These are phyloP conservation scores for Aphis gossypii DNA, from an alignment of 1,140 invertebrate species.

Conservation along the genomic window DNA sequence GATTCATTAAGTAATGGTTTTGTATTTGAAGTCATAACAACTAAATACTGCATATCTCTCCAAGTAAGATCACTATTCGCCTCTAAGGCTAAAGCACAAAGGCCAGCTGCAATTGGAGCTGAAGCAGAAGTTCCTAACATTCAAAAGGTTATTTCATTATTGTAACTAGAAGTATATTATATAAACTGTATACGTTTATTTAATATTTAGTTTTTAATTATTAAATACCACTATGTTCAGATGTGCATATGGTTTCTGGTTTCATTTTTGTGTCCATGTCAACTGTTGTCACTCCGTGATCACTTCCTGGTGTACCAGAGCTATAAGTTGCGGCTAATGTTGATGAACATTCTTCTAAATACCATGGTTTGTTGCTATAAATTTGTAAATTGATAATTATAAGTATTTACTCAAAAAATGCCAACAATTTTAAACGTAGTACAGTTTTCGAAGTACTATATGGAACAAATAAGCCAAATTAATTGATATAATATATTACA, in stretches of 20 bases:
- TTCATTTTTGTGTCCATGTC: constrained; percentile 93
- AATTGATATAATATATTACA: not conserved
- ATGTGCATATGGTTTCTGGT: constrained; percentile 82
- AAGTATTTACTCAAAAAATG: not conserved
- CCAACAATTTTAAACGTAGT: not conserved
- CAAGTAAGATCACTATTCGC: constrained; percentile 90
- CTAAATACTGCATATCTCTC: constrained; percentile 97
- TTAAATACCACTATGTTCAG: constrained; percentile 75
- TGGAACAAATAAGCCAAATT: not conserved
- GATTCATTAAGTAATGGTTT: constrained; percentile 77
- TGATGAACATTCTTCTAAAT: constrained; percentile 90
- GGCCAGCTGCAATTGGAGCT: constrained; percentile 94
- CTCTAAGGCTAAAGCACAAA: constrained; percentile 90
- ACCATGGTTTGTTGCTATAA: constrained; percentile 77
- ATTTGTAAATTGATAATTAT: not conserved
- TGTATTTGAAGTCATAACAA: constrained; percentile 84
- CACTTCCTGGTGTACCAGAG: constrained; percentile 82
- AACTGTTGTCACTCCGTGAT: constrained; percentile 71
- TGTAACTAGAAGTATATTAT: not conserved
- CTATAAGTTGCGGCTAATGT: constrained; percentile 96
- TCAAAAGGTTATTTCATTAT: not conserved
- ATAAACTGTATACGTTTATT: not conserved
- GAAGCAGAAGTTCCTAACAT: constrained; percentile 86
- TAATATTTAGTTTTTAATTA: not conserved
- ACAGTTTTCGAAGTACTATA: not conserved